Conservation (phyloP, 37 sponge, comb jelly and placozoan genomes). For the Halichondria panicea region DNA sequence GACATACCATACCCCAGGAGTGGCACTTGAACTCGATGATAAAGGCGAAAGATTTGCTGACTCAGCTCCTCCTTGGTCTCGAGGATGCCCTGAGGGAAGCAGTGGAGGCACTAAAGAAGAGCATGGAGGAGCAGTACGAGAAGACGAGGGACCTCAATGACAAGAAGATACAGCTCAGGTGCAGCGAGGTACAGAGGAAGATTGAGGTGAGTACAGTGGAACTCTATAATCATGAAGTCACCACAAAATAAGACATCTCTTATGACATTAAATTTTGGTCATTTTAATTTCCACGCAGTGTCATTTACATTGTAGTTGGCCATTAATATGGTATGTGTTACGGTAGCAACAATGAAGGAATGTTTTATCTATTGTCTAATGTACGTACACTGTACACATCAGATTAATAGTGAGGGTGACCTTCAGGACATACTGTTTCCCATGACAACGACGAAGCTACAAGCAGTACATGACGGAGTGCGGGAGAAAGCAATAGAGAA, state of each 20-base stretch:
- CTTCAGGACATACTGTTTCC: slow-evolving; percentile 33
- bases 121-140: slow-evolving; percentile 60
- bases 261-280: too few relatives aligned
- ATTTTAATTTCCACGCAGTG: too few relatives aligned
- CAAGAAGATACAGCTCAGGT: slow-evolving; percentile 77
- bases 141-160: slow-evolving; percentile 59
- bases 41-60: slow-evolving; percentile 53
- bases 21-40: slow-evolving; percentile 62
- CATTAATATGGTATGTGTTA: not conserved
- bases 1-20: slow-evolving; percentile 14
- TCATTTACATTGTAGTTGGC: not conserved
- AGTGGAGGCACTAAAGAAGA: slow-evolving; percentile 13
- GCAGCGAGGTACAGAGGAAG: slow-evolving; percentile 64
- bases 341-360: not conserved
- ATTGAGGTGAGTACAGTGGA: slow-evolving; percentile 40
- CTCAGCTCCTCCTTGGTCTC: slow-evolving; percentile 78
- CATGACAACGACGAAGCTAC: slow-evolving; percentile 21
- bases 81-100: slow-evolving; percentile 37
- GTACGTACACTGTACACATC: not conserved
- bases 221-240: too few relatives aligned
- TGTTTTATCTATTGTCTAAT: not conserved
- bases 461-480: slow-evolving; percentile 3
- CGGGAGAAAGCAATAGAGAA: not conserved
- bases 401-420: slow-evolving; percentile 59
- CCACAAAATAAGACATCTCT: too few relatives aligned